Evolutionary conservation across 2,888 invertebrate species (phyloP).

Genomic region (Leptopilina syphax): DNA sequence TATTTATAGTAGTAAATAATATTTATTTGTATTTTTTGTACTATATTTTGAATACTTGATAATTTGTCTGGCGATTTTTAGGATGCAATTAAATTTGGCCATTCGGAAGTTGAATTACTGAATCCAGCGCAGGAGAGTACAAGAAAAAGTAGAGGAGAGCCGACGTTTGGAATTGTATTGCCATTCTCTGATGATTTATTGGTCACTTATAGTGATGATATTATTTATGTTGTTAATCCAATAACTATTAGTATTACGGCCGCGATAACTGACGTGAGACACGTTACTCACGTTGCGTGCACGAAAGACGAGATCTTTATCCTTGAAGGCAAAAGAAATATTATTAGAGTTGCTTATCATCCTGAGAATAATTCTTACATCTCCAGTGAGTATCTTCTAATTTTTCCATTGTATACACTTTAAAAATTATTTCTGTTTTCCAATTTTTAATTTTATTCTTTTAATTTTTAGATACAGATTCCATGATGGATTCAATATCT

Average conservation of each 20-base stretch:
- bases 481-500: conserved; percentile 60
- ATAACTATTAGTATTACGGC: conserved; percentile 75
- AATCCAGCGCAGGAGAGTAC: conserved; percentile 81
- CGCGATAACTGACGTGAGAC: conserved; percentile 69
- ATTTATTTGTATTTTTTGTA: conserved; percentile 10
- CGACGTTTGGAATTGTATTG: conserved; percentile 82
- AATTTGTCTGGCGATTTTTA: conserved; percentile 48
- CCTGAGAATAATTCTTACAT: conserved; percentile 80
- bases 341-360: conserved; percentile 86
- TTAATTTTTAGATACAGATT: conserved; percentile 53
- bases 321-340: conserved; percentile 87
- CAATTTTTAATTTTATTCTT: conserved; percentile 2
- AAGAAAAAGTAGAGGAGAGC: conserved; percentile 77
- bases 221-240: conserved; percentile 88
- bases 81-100: conserved; percentile 72
- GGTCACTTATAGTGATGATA: conserved; percentile 85
- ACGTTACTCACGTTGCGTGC: conserved; percentile 79
- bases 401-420: not conserved
- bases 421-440: not conserved
- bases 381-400: conserved; percentile 58
- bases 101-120: conserved; percentile 83
- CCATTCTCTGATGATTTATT: conserved; percentile 86
- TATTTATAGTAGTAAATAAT: too few species aligned
- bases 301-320: conserved; percentile 88
- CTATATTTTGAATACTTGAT: conserved; percentile 26